Evolutionary conservation across 2,888 invertebrate species (phyloP).

Genomic region (Sinotaia quadrata): DNA sequence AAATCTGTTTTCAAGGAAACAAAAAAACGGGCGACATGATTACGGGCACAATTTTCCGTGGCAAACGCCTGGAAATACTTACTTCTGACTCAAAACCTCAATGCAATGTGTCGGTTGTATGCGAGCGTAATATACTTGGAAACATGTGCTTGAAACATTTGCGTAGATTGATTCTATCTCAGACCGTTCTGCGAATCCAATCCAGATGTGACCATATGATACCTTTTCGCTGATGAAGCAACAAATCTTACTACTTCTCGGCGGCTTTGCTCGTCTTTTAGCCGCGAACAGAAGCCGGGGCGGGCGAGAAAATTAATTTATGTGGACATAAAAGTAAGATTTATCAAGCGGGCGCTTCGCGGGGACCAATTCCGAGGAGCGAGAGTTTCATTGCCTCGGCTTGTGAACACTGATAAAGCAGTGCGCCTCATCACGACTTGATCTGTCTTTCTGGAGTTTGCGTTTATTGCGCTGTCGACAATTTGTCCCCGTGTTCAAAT

Average conservation of each 20-base stretch:
- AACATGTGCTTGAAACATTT: no score
- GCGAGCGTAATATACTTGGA: no score
- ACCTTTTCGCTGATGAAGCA: slow-evolving; percentile 2
- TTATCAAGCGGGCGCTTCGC: slow-evolving; percentile 13
- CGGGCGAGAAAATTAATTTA: slow-evolving; percentile 23
- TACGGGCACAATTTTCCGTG: no score
- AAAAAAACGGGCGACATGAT: no score
- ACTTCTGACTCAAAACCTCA: no score
- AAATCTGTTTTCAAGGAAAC: no score
- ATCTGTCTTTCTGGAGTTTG: slow-evolving; percentile 22
- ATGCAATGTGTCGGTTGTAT: no score
- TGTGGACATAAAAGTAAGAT: slow-evolving; percentile 32
- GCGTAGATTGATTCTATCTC: neutral
- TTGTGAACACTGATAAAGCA: slow-evolving; percentile 31
- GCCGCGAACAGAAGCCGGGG: slow-evolving; percentile 2
- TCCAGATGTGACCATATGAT: neutral
- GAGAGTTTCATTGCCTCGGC: slow-evolving; percentile 15
- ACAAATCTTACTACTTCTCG: neutral
- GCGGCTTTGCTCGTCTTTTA: neutral
- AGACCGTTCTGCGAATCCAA: neutral
- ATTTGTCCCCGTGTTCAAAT: slow-evolving; percentile 30
- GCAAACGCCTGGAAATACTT: no score
- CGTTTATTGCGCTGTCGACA: slow-evolving; percentile 25
- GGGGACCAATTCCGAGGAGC: slow-evolving; percentile 21
- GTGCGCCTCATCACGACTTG: slow-evolving; percentile 5